These are phyloP conservation scores for Agapetus fuscipes DNA, from an alignment of 2,888 invertebrate genomes.

Conservation along the genomic window DNA sequence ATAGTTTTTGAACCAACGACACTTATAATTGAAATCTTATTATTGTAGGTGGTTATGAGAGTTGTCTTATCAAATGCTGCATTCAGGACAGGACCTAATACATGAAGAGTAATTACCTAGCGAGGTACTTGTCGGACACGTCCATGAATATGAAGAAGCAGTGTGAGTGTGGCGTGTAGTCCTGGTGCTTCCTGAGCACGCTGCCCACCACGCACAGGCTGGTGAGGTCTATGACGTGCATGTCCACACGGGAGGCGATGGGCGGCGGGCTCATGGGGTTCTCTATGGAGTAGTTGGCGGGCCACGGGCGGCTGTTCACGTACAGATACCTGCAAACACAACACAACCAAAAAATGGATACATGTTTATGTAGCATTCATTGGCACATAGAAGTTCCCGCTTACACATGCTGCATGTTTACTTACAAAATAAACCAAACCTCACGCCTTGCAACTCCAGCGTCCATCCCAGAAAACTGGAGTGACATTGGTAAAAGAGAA, in stretches of 20 bases:
- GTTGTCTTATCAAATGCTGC: no score
- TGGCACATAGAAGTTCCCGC: no score
- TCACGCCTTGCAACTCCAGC: no score
- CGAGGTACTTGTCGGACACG: slow-evolving; percentile 72
- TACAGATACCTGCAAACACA: slow-evolving; percentile 63
- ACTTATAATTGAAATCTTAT: no score
- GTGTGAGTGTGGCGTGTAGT: slow-evolving; percentile 75
- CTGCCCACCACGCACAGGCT: slow-evolving; percentile 67
- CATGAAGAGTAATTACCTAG: slow-evolving; percentile 51
- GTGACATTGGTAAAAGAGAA: no score
- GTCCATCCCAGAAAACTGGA: no score
- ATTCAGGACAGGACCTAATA: slow-evolving; percentile 4
- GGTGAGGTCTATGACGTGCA: slow-evolving; percentile 74
- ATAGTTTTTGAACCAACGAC: no score
- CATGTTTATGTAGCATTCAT: neutral
- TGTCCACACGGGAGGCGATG: slow-evolving; percentile 78
- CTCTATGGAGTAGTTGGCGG: slow-evolving; percentile 60
- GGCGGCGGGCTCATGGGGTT: slow-evolving; percentile 74
- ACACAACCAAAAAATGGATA: no score
- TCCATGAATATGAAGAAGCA: slow-evolving; percentile 82
- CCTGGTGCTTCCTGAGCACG: slow-evolving; percentile 69
- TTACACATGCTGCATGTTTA: no score
- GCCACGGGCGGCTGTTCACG: slow-evolving; percentile 79
- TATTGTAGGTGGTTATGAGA: no score
- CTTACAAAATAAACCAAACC: no score